Base-by-base conservation (phyloP, 2,888 invertebrate genomes). In the Meliscaeva auricollis region DNA sequence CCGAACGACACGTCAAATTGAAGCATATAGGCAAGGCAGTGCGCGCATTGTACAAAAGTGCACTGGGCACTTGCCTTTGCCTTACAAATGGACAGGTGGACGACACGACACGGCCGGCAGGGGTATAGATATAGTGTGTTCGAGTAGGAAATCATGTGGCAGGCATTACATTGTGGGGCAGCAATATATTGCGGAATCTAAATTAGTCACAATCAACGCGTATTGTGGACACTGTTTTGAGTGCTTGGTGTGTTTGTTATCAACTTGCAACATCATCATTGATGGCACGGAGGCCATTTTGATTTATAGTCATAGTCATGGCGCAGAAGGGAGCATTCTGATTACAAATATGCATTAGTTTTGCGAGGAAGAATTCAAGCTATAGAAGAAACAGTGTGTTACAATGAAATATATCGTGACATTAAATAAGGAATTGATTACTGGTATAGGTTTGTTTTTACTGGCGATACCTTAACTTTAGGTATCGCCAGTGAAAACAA, bases 181-280 rank as follows among this genome's bases (percentile, higher is more conserved):
- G 4, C 66, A n/a, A 76, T 62, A 26, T 35, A 58, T 85, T 76
- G 68, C 81, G 81, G 64, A 73, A 44, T 64, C 44, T 81, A 77
- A 81, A 85, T 81, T 81, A 81, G 85, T 85, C 85, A 85, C 85
- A 85, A 81, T 85, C 76, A 85, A 73, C 81, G 85, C 80, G 76
- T 72, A 80, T 85, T 85, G 75, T 81, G 85, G 75, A 76, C 75
- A 72, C 20, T 26, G 72, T 73, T 75, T 56, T 60, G 79, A 75
- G 74, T 69, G 62, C 62, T 80, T 85, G 54, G 72, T 85, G 75
- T 84, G 79, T 80, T 80, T 68, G 66, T 77, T 73, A 80, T 80
- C 81, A 73, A 68, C 66, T 58, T 70, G 76, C 72, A 80, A 80
- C 80, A 76, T 80, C 68, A 73, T 76, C 60, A 70, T 68, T 73